These are phyloP conservation scores for Eurois occulta DNA, from an alignment of 2,888 invertebrate genomes.

Conservation along the genomic window DNA sequence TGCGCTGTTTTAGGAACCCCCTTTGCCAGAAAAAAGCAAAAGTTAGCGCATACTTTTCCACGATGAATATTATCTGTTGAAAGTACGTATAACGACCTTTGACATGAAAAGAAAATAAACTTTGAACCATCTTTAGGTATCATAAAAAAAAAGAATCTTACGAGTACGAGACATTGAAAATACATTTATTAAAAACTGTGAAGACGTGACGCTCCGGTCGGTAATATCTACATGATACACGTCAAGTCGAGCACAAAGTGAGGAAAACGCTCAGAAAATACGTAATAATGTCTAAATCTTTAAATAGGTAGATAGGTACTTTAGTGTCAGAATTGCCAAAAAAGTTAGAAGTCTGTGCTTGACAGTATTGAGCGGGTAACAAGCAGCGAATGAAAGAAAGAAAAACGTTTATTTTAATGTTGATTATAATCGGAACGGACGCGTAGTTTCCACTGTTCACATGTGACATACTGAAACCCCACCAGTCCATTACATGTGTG, in stretches of 20 bases:
- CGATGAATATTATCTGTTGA: background rate
- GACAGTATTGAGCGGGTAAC: background rate
- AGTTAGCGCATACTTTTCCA: background rate
- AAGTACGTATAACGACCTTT: background rate
- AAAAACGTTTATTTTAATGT: background rate
- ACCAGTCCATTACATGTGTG: too few species aligned
- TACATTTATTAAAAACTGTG: slow-evolving; percentile 5
- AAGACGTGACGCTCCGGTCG: background rate
- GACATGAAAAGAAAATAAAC: background rate
- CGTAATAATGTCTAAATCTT: background rate
- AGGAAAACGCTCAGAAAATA: background rate
- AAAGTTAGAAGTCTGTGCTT: background rate
- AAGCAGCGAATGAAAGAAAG: background rate
- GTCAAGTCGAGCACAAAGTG: background rate
- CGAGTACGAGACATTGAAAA: slow-evolving; percentile 1
- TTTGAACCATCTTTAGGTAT: background rate
- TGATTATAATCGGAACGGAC: background rate
- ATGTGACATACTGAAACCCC: background rate
- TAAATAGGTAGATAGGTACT: background rate
- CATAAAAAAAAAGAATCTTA: background rate
- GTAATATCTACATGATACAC: background rate
- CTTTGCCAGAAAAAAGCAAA: background rate
- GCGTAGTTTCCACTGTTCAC: background rate
- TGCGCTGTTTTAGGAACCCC: background rate
- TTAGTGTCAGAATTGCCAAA: background rate